A percentile compares a stretch with the other conserved stretches of the same genome.
Conservation (phyloP, 2,113 vertebrate genomes). For the Sorex fumeus region DNA sequence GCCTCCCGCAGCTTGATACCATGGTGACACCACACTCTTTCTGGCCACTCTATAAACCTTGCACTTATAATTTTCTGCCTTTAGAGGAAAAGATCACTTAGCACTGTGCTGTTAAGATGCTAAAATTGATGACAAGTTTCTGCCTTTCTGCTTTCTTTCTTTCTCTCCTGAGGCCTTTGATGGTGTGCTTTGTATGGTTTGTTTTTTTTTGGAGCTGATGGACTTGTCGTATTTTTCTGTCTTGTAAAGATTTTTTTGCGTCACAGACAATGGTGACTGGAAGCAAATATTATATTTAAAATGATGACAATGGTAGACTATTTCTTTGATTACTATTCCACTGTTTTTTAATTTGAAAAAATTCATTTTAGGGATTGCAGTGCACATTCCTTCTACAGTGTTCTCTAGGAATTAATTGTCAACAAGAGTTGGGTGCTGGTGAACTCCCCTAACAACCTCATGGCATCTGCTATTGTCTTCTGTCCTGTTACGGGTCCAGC, state of each 20-base stretch:
- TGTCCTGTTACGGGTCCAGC: background rate
- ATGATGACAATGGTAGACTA: background rate
- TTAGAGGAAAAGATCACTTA: slow-evolving; percentile 76
- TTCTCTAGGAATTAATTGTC: background rate
- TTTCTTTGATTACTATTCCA: slow-evolving; percentile 40
- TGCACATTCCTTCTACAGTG: background rate
- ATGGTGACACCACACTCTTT: slow-evolving; percentile 82
- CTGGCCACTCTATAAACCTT: slow-evolving; percentile 70
- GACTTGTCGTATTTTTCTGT: slow-evolving; percentile 47
- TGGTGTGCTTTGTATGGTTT: slow-evolving; percentile 66
- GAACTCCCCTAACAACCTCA: background rate
- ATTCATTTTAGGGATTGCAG: background rate
- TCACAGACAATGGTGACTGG: background rate
- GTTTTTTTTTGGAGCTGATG: slow-evolving; percentile 51
- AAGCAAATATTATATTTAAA: slow-evolving; percentile 34
- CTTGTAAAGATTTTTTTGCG: slow-evolving; percentile 51
- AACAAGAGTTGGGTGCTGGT: background rate
- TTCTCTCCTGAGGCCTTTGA: slow-evolving; percentile 55
- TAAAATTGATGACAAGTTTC: slow-evolving; percentile 71
- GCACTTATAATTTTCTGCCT: slow-evolving; percentile 62
- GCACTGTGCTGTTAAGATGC: slow-evolving; percentile 63
- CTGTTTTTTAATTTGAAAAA: background rate
- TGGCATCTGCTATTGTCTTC: slow-evolving; percentile 4
- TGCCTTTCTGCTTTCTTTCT: slow-evolving; percentile 31
- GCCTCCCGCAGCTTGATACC: slow-evolving; percentile 81